These are phyloP conservation scores for Siphamia tubifer DNA, from an alignment of 2,113 vertebrate species.

Conservation along the genomic window DNA sequence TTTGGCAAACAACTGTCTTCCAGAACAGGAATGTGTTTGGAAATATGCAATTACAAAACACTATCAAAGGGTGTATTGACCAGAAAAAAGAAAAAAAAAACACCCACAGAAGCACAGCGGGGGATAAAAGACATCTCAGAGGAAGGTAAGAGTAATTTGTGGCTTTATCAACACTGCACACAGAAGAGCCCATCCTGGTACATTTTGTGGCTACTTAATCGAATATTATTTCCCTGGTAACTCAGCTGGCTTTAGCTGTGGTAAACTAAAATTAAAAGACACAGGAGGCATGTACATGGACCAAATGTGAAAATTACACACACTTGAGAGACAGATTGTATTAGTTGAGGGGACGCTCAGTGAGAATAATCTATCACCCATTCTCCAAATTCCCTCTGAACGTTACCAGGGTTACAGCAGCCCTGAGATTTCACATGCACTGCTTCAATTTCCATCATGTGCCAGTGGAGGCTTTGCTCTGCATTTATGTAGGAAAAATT, in stretches of 20 bases:
- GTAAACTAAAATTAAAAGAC: conserved; percentile 48
- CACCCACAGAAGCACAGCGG: too few species aligned
- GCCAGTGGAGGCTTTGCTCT: conserved; percentile 34
- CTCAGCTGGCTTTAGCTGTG: conserved; percentile 5
- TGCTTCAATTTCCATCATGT: conserved; percentile 38
- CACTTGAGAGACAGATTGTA: conserved; percentile 41
- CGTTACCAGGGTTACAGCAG: conserved; percentile 73
- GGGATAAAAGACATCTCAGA: neutral
- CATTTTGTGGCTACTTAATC: neutral
- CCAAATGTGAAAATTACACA: conserved; percentile 49
- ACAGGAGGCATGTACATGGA: conserved; percentile 21
- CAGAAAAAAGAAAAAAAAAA: neutral
- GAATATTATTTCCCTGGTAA: neutral
- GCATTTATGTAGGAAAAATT: neutral
- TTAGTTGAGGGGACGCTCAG: conserved; percentile 48
- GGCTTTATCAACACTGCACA: neutral
- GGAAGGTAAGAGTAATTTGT: neutral
- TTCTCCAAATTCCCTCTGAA: conserved; percentile 58
- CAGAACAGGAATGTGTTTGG: neutral
- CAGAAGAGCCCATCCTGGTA: neutral
- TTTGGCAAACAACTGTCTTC: neutral
- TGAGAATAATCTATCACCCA: conserved; percentile 58
- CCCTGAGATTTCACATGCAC: conserved; percentile 34
- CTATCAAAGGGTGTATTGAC: neutral
- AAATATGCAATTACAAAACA: neutral